Evolutionary conservation across 1,140 invertebrate genomes (phyloP).

Genomic region (Prorops nasuta): DNA sequence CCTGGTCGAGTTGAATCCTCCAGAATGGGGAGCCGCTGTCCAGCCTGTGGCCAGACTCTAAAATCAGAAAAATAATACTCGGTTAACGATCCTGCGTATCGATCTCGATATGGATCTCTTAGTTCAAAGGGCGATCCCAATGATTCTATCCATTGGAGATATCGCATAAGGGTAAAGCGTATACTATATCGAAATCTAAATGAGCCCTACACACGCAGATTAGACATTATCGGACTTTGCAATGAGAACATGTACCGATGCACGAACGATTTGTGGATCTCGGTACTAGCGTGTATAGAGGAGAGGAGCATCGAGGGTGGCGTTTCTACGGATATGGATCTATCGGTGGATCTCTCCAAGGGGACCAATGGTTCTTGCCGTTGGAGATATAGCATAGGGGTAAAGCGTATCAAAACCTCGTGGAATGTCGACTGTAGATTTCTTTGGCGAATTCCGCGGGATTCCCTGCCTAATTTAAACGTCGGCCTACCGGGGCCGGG

Average conservation of each 20-base stretch:
- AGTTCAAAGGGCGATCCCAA: not conserved
- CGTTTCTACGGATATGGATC: constrained; percentile 42
- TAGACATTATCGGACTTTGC: not conserved
- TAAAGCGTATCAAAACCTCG: constrained; percentile 47
- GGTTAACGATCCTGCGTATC: not conserved
- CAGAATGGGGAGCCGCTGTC: constrained; percentile 79
- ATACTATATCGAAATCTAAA: too few relatives aligned
- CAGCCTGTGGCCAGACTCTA: constrained; percentile 77
- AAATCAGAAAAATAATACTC: constrained; percentile 39
- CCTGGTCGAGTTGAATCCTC: constrained; percentile 86
- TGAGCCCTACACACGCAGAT: too few relatives aligned
- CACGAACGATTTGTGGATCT: too few relatives aligned
- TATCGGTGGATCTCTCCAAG: too few relatives aligned
- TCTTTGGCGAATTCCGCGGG: constrained; percentile 48
- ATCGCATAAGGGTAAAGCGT: too few relatives aligned
- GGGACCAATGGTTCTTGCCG: constrained; percentile 43
- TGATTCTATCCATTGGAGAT: not conserved
- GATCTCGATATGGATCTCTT: not conserved
- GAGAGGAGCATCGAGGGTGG: constrained; percentile 14
- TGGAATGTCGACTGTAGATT: constrained; percentile 42
- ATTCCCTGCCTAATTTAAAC: constrained; percentile 55
- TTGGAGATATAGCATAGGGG: constrained; percentile 37
- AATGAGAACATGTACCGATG: not conserved
- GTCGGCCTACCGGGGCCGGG: constrained; percentile 34
- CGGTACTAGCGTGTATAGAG: too few relatives aligned